Conservation (phyloP, 2,888 invertebrate species). For the Corythucha ciliata region DNA sequence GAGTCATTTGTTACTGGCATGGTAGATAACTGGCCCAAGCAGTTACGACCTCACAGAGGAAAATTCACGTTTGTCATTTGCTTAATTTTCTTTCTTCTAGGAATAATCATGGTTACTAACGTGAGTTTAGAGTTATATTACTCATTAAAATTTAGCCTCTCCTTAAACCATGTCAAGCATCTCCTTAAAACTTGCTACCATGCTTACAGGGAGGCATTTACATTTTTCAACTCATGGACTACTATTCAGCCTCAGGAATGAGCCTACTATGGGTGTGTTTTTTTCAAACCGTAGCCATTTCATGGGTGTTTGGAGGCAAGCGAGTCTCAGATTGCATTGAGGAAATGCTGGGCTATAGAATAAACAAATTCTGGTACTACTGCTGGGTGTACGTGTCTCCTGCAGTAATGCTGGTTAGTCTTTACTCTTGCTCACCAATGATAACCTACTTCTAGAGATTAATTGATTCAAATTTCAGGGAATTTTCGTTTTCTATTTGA, state of each 20-base stretch:
- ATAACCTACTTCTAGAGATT: background rate
- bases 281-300: slow-evolving; percentile 52
- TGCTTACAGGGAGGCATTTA: slow-evolving; percentile 43
- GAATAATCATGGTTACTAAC: slow-evolving; percentile 54
- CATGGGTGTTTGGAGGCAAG: slow-evolving; percentile 52
- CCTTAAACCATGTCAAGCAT: too few relatives aligned
- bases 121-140: slow-evolving; percentile 41
- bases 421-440: slow-evolving; percentile 1
- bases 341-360: slow-evolving; percentile 53
- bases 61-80: slow-evolving; percentile 56
- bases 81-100: slow-evolving; percentile 49
- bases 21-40: slow-evolving; percentile 51
- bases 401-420: slow-evolving; percentile 50
- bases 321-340: slow-evolving; percentile 51
- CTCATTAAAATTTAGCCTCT: background rate
- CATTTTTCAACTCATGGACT: slow-evolving; percentile 46
- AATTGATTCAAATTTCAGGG: slow-evolving; percentile 43
- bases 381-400: slow-evolving; percentile 55
- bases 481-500: slow-evolving; percentile 53
- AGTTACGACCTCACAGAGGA: slow-evolving; percentile 50
- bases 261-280: slow-evolving; percentile 53
- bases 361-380: slow-evolving; percentile 48
- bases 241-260: slow-evolving; percentile 52
- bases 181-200: background rate
- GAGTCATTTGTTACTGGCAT: slow-evolving; percentile 53